These are phyloP conservation scores for Eupithecia inturbata DNA, from an alignment of 2,888 invertebrate genomes.

Conservation along the genomic window DNA sequence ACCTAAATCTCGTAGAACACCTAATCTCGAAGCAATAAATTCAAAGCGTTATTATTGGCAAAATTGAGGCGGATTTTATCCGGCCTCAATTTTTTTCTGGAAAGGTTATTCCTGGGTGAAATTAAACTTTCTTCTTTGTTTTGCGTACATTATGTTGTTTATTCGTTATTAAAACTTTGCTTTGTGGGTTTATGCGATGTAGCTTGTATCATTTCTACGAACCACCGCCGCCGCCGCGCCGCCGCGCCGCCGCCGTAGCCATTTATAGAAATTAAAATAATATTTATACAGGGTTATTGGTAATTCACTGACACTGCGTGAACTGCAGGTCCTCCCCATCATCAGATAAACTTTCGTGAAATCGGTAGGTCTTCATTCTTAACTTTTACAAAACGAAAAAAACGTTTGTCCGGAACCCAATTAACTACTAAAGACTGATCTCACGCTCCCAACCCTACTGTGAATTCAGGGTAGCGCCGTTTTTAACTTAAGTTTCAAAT, in stretches of 20 bases:
- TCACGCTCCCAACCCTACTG: too few species aligned
- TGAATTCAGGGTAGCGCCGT: too few species aligned
- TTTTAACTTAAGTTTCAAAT: too few species aligned
- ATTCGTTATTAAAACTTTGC: constrained; percentile 59
- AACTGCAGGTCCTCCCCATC: too few species aligned
- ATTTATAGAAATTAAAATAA: not conserved
- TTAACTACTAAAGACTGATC: too few species aligned
- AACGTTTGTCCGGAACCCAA: too few species aligned
- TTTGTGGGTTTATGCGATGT: constrained; percentile 47
- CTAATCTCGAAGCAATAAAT: constrained; percentile 5
- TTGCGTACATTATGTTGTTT: constrained; percentile 60
- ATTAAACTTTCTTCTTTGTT: constrained; percentile 69
- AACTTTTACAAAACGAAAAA: too few species aligned
- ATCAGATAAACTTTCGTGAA: too few species aligned
- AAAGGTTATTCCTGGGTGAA: constrained; percentile 49
- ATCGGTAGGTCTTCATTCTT: too few species aligned
- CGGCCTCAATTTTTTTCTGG: constrained; percentile 18
- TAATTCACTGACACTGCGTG: too few species aligned
- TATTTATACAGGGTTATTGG: too few species aligned
- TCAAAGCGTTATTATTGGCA: constrained; percentile 7
- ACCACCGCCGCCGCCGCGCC: not conserved
- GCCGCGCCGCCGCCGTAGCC: not conserved
- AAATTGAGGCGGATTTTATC: constrained; percentile 15
- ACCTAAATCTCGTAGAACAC: not conserved
- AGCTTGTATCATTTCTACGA: constrained; percentile 28